Evolutionary conservation across 1,140 invertebrate genomes (phyloP).

Genomic region (Holotrichia oblita): DNA sequence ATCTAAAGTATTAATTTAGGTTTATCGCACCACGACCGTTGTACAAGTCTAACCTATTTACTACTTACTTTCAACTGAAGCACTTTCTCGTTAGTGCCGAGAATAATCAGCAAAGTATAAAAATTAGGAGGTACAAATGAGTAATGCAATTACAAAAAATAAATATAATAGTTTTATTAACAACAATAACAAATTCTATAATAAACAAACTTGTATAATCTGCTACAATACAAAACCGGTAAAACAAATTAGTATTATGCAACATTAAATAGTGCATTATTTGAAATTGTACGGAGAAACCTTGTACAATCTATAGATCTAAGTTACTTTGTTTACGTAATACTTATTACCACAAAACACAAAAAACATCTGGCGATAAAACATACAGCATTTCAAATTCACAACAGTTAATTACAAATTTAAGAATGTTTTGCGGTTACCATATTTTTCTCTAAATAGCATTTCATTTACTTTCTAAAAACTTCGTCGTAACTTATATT

Average conservation of each 20-base stretch:
- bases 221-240: not conserved
- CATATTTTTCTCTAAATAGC: not conserved
- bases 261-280: slow-evolving; percentile 4
- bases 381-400: not conserved
- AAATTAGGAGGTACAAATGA: not conserved
- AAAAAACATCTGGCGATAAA: not conserved
- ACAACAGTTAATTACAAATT: slow-evolving; percentile 14
- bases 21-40: too few species aligned
- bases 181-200: slow-evolving; percentile 24
- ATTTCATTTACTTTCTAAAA: slow-evolving; percentile 25
- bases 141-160: slow-evolving; percentile 27
- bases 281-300: not conserved
- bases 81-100: too few species aligned
- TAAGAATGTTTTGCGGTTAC: slow-evolving; percentile 3
- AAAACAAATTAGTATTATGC: slow-evolving; percentile 1
- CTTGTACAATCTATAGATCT: not conserved
- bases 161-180: slow-evolving; percentile 33
- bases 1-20: too few species aligned
- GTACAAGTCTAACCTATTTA: too few species aligned
- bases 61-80: too few species aligned
- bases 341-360: not conserved
- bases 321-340: slow-evolving; percentile 9
- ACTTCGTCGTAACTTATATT: not conserved
- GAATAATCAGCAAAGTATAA: too few species aligned
- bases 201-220: not conserved